These are phyloP conservation scores for Hydraecia micacea DNA, from an alignment of 2,888 invertebrate species.

Conservation along the genomic window DNA sequence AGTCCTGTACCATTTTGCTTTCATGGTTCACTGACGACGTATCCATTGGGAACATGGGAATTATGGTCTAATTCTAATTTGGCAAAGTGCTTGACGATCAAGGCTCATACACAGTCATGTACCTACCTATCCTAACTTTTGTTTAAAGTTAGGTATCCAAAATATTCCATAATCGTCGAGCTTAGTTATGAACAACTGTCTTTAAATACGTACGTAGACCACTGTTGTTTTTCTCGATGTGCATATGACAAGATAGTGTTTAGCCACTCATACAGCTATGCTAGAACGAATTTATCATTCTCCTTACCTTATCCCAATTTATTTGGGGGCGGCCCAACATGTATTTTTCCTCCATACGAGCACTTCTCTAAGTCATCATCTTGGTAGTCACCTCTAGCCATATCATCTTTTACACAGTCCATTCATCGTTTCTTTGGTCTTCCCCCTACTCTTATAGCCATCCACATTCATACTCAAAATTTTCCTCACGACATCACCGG, in stretches of 20 bases:
- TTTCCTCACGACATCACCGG: background rate
- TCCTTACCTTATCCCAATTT: background rate
- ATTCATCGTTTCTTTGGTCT: background rate
- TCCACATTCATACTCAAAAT: background rate
- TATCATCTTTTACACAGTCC: background rate
- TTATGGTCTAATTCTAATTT: background rate
- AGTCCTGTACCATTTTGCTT: background rate
- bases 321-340: background rate
- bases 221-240: constrained; percentile 22
- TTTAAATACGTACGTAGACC: constrained; percentile 11
- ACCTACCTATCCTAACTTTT: constrained; percentile 1
- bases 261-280: background rate
- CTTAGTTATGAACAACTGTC: constrained; percentile 33
- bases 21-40: background rate
- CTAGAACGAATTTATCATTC: background rate
- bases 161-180: constrained; percentile 9
- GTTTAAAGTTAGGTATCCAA: constrained; percentile 13
- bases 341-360: background rate
- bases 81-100: too few relatives aligned
- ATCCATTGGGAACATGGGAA: background rate
- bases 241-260: constrained; percentile 30
- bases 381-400: background rate
- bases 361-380: background rate
- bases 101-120: too few relatives aligned
- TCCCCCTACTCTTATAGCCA: background rate